Conservation (phyloP, 2,113 vertebrate genomes). For the Tichodroma muraria region DNA sequence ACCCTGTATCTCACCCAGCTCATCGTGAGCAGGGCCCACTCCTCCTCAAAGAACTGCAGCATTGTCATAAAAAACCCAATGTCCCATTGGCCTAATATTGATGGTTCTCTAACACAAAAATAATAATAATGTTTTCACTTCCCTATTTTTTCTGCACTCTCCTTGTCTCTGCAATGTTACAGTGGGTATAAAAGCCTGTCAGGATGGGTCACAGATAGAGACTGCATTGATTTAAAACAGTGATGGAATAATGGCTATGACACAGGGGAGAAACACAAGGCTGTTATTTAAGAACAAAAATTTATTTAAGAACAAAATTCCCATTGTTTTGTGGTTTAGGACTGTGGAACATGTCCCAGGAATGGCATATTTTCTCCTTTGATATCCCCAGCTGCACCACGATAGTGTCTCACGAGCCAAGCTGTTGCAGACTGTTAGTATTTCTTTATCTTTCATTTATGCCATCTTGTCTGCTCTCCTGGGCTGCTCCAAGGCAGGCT, state of each 20-base stretch:
- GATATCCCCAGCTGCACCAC: not conserved
- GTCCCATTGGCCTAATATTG: not conserved
- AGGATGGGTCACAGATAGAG: not conserved
- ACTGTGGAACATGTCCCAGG: not conserved
- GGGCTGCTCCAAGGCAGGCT: conserved; percentile 19
- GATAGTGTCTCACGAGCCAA: not conserved
- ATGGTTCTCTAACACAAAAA: not conserved
- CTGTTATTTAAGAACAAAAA: not conserved
- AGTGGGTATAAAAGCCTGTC: not conserved
- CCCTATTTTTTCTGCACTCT: not conserved
- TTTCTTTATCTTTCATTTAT: conserved; percentile 48
- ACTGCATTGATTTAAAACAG: not conserved
- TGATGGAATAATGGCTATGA: not conserved
- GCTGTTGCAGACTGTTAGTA: conserved; percentile 2
- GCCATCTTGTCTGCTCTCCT: conserved; percentile 25
- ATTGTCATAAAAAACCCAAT: not conserved
- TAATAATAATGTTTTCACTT: not conserved
- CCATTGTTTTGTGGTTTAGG: not conserved
- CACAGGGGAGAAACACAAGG: not conserved
- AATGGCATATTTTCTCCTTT: not conserved
- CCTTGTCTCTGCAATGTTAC: not conserved
- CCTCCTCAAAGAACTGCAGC: not conserved
- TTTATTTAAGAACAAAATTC: not conserved
- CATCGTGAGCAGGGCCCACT: not conserved
- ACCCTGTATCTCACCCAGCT: not conserved